Percentiles rank a stretch among this genome's conserved stretches.
phyloP scores from a whole-genome alignment of 2,888 invertebrate species.

The Drosophila melanosoma region DNA sequence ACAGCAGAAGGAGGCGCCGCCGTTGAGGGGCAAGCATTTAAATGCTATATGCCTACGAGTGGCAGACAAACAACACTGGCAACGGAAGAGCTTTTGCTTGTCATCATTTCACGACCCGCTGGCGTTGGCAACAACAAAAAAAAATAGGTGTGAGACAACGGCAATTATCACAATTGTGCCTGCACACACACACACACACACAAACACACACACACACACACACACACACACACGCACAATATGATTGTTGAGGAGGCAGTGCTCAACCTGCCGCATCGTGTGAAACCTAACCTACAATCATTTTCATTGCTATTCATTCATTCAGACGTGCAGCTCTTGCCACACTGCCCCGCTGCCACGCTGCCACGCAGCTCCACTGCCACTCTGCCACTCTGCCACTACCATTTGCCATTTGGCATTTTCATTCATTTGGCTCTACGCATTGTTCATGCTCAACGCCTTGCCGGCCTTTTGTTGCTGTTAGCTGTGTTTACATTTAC shows the following conservation, averaged over 20 bases:
- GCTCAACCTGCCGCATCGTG: neutral
- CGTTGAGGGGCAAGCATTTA: constrained; percentile 19
- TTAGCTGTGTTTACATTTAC: constrained; percentile 77
- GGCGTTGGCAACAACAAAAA: constrained; percentile 33
- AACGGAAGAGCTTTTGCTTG: constrained; percentile 77
- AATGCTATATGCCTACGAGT: constrained; percentile 40
- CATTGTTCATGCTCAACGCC: constrained; percentile 77
- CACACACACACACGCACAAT: neutral
- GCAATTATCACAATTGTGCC: constrained; percentile 80
- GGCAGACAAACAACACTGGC: constrained; percentile 70
- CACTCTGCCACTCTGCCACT: constrained; percentile 14
- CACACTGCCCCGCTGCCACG: constrained; percentile 13
- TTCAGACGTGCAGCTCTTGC: neutral
- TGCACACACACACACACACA: constrained; percentile 12
- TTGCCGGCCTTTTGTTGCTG: constrained; percentile 72
- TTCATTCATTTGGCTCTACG: constrained; percentile 65
- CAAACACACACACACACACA: neutral
- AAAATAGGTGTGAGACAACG: constrained; percentile 76
- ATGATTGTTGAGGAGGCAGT: neutral
- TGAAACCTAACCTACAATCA: constrained; percentile 52
- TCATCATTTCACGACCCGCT: constrained; percentile 78
- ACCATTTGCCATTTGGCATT: constrained; percentile 17
- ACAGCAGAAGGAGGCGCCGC: constrained; percentile 30
- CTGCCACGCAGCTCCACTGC: constrained; percentile 18
- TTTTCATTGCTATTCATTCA: constrained; percentile 55